Evolutionary conservation across 2,797 vertebrate genomes (phyloP), one percentile per base, ranked within the genome.

Genomic region (Gymnothorax reevesii): DNA sequence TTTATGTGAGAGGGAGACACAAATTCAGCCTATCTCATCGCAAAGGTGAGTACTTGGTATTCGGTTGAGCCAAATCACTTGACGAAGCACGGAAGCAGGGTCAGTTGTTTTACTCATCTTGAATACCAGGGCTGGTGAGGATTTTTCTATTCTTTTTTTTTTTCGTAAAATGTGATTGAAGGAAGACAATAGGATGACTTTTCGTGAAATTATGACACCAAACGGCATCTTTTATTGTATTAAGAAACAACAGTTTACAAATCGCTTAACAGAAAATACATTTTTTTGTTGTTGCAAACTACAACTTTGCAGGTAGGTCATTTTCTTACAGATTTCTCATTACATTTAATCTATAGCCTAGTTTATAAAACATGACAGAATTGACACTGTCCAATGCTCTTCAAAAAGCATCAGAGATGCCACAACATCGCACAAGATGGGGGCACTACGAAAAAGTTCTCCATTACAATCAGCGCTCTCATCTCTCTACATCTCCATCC

Each of bases 221-320:
- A 86, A 89, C 90, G 86, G 95, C 94, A 95, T 93, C 91, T 88
- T 97, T 98, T 98, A 99, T 99, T 99, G 92, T 94, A 90, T 90
- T 90, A 95, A 95, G 91, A 92, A 94, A 92, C 91, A 91, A 88
- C 64, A 52, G 60, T 90, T 90, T 90, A 95, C 94, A 96, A 96
- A 96, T 96, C 92, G 94, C 92, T 95, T 95, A 96, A 95, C 94
- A 89, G 90, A 95, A 96, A 94, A 95, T 93, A 95, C 94, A 95
- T 93, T 90, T 93, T 93, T 88, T 85, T 83, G 42, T 85, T 88
- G 85, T 83, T 94, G 91, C 93, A 94, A 94, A 94, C 95, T 96
- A 96, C 95, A 95, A 92, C 92, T 95, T 95, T 92, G 90, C 93
- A 92, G 77, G 93, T 95, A 94, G 92, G 92, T 96, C 91, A 95